Conservation (phyloP, 1,140 invertebrate species). For the Macrotrachela quadricornifera region DNA sequence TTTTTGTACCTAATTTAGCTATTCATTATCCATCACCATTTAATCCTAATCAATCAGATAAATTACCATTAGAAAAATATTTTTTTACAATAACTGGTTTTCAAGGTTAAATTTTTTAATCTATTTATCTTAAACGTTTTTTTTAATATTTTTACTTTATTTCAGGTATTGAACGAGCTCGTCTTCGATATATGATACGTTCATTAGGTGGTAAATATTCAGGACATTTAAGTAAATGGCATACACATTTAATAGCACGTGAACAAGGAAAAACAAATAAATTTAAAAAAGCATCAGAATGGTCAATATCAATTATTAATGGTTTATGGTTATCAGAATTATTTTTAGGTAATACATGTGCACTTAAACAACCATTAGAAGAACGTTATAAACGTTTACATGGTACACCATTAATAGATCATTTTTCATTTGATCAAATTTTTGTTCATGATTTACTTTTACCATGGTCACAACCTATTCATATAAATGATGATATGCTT, state of each 20-base stretch:
- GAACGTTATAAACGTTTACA: conserved; percentile 69
- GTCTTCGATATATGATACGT: conserved; percentile 59
- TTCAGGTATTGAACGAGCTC: conserved; percentile 51
- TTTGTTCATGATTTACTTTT: no score
- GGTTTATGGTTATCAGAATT: conserved; percentile 78
- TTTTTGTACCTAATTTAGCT: conserved; percentile 68
- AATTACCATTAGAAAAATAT: not conserved
- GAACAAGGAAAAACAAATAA: conserved; percentile 41
- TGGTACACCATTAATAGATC: conserved; percentile 15
- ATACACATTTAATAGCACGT: not conserved
- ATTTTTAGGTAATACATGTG: conserved; percentile 61
- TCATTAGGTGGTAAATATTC: conserved; percentile 56
- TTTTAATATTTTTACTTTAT: conserved; percentile 68
- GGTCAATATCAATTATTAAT: conserved; percentile 60
- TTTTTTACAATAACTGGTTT: not conserved
- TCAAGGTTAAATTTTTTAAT: conserved; percentile 20
- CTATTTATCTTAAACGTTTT: no score
- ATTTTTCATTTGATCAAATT: no score
- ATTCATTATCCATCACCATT: conserved; percentile 67
- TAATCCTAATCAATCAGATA: conserved; percentile 34
- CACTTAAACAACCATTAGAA: conserved; percentile 48
- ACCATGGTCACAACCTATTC: no score
- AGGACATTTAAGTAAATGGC: not conserved
- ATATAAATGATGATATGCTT: no score
- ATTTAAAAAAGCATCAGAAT: conserved; percentile 67